A percentile compares a stretch with the other conserved stretches of the same genome.
Conservation (phyloP, 2,113 vertebrate genomes). For the Eurystomus gularis region DNA sequence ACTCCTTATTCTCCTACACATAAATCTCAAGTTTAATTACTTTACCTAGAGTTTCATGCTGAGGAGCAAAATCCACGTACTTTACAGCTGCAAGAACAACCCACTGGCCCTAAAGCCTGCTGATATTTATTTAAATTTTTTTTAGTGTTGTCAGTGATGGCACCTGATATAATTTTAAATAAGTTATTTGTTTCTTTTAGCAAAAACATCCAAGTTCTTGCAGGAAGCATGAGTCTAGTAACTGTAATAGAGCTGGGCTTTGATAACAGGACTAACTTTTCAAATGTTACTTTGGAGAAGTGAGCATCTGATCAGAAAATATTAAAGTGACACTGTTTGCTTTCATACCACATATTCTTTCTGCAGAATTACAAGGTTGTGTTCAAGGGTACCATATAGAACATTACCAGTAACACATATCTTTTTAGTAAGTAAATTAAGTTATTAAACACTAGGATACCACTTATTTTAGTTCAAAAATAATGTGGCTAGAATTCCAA, state of each 20-base stretch:
- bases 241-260: background rate
- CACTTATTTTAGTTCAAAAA: background rate
- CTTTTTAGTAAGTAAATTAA: background rate
- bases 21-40: background rate
- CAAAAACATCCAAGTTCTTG: background rate
- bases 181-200: background rate
- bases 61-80: background rate
- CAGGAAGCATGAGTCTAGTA: background rate
- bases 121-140: background rate
- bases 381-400: background rate
- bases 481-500: background rate
- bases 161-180: background rate
- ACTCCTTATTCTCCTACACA: background rate
- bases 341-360: background rate
- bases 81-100: background rate
- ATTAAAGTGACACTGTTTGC: background rate
- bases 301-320: background rate
- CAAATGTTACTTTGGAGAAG: background rate
- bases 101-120: background rate
- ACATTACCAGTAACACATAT: background rate
- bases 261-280: background rate
- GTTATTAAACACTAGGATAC: background rate
- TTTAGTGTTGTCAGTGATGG: background rate
- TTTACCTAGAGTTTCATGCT: background rate
- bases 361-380: background rate